A percentile compares a stretch with the other conserved stretches of the same genome.
Evolutionary conservation across 2,797 vertebrate species (phyloP).

Genomic region (Trichosurus vulpecula): DNA sequence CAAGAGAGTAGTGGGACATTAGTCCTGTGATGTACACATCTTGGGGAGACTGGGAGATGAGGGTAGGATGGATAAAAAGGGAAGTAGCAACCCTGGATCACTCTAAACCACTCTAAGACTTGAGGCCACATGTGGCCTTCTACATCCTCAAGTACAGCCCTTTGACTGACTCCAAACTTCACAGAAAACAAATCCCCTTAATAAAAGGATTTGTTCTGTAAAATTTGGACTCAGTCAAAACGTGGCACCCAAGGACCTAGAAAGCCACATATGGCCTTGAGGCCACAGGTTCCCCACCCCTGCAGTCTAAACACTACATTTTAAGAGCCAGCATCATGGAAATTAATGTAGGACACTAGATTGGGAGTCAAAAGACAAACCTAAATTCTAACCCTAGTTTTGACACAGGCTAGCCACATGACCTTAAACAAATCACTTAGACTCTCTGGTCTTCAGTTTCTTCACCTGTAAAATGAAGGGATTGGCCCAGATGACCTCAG

Average conservation of each 20-base stretch:
- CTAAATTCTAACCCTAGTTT: neutral
- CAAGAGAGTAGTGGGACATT: neutral
- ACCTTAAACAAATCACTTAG: neutral
- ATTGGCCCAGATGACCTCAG: neutral
- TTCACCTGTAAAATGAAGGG: neutral
- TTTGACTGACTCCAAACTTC: too few relatives aligned
- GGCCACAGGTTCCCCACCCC: too few relatives aligned
- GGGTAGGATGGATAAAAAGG: neutral
- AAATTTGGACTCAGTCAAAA: too few relatives aligned
- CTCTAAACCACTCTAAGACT: neutral
- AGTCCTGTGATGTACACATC: neutral
- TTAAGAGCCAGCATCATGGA: neutral
- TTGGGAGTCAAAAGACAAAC: neutral
- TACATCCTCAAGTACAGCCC: too few relatives aligned
- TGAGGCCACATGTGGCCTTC: too few relatives aligned
- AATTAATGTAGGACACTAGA: neutral
- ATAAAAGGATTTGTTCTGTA: too few relatives aligned
- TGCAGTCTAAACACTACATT: neutral
- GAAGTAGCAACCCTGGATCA: neutral
- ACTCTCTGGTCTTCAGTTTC: neutral
- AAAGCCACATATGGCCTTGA: too few relatives aligned
- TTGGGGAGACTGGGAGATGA: neutral
- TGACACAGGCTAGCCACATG: neutral
- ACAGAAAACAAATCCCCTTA: too few relatives aligned
- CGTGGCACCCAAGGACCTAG: too few relatives aligned